These are phyloP conservation scores for Zaprionus lachaisei DNA, from an alignment of 1,140 invertebrate genomes.

Conservation along the genomic window DNA sequence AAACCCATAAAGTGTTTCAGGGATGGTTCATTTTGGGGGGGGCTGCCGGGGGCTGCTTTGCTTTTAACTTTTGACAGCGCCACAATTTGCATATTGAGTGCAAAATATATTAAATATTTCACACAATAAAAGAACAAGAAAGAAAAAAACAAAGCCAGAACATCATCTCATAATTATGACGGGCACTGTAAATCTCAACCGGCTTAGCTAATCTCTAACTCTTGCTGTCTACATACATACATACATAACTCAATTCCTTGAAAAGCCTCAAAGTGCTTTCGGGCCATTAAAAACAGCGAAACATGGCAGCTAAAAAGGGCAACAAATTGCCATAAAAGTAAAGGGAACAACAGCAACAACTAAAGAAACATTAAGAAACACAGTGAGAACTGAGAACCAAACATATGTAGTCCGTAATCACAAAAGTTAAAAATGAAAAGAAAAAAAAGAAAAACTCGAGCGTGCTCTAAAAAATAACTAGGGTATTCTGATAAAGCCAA, in stretches of 20 bases:
- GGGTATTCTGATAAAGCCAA: constrained; percentile 5
- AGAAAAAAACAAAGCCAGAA: not conserved
- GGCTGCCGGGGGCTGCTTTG: constrained; percentile 30
- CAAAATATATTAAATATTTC: constrained; percentile 23
- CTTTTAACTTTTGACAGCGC: constrained; percentile 62
- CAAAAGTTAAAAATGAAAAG: not conserved
- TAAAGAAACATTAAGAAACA: not conserved
- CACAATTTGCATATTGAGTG: constrained; percentile 64
- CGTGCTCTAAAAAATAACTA: constrained; percentile 7
- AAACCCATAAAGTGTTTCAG: not conserved
- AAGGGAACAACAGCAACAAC: not conserved
- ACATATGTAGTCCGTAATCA: constrained; percentile 9
- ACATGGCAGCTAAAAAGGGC: constrained; percentile 37
- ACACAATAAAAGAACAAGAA: not conserved
- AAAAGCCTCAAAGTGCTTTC: constrained; percentile 38
- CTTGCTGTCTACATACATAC: not conserved
- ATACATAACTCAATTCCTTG: constrained; percentile 43
- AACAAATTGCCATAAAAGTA: constrained; percentile 46
- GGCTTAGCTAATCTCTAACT: constrained; percentile 34
- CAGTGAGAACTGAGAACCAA: constrained; percentile 10
- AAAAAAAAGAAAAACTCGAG: not conserved
- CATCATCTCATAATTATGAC: constrained; percentile 16
- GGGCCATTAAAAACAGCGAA: constrained; percentile 24
- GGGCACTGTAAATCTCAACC: constrained; percentile 1
- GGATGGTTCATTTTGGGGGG: too few relatives aligned